A percentile compares a stretch with the other conserved stretches of the same genome.
Conservation (phyloP, 2,888 invertebrate genomes). For the Eristalinus sepulchralis region DNA sequence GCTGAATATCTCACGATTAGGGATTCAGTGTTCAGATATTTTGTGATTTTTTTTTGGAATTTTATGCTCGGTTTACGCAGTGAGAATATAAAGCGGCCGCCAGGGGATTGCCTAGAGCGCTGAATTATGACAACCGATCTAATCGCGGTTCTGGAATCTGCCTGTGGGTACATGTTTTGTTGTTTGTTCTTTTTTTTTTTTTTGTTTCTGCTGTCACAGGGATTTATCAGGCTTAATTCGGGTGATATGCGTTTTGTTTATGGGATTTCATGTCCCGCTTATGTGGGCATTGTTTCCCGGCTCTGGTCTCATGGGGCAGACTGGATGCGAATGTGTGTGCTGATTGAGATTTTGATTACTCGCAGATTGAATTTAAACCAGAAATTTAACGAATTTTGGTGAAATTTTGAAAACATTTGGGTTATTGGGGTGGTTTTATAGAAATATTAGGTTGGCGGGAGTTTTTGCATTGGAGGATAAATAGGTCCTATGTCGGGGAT, state of each 20-base stretch:
- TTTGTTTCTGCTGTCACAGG: background rate
- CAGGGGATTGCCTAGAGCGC: constrained; percentile 18
- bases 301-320: background rate
- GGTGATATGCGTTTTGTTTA: background rate
- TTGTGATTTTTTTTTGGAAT: constrained; percentile 8
- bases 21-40: constrained; percentile 1
- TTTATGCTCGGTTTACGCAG: constrained; percentile 29
- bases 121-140: constrained; percentile 43
- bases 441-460: too few species aligned
- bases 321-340: background rate
- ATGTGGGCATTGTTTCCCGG: background rate
- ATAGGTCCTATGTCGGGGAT: too few species aligned
- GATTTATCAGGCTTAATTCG: background rate
- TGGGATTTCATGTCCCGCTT: background rate
- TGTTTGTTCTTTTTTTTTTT: background rate
- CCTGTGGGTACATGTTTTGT: constrained; percentile 1
- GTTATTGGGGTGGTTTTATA: too few species aligned
- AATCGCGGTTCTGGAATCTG: constrained; percentile 36
- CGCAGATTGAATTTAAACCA: background rate
- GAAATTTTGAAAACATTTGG: too few species aligned
- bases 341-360: background rate
- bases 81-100: constrained; percentile 41
- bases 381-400: background rate
- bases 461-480: too few species aligned
- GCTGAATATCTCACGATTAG: constrained; percentile 47